Evolutionary conservation across 1,140 invertebrate genomes (phyloP).

Genomic region (Drosophila novamexicana): DNA sequence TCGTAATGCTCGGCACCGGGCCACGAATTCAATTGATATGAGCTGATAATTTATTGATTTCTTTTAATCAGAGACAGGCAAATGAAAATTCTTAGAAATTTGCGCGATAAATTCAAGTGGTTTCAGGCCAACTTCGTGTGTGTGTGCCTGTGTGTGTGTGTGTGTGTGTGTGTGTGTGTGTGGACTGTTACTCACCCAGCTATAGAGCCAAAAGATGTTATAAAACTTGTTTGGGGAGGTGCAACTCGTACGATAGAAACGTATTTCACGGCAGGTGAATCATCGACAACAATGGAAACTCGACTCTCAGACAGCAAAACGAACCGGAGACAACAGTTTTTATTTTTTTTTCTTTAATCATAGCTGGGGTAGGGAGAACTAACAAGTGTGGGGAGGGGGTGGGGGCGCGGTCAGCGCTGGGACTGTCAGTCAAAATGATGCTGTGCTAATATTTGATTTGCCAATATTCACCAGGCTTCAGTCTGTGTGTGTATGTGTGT

Average conservation of each 20-base stretch:
- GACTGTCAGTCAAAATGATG: slow-evolving; percentile 46
- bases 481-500: neutral
- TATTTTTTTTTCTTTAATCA: too few relatives aligned
- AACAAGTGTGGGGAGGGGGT: neutral
- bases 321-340: slow-evolving; percentile 8
- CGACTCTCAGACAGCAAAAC: slow-evolving; percentile 9
- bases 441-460: slow-evolving; percentile 47
- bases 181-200: slow-evolving; percentile 32
- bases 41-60: slow-evolving; percentile 72
- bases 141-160: neutral
- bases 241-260: slow-evolving; percentile 29
- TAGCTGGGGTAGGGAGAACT: neutral
- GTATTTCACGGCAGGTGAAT: slow-evolving; percentile 43
- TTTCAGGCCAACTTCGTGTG: neutral
- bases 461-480: neutral
- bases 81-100: slow-evolving; percentile 65
- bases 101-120: slow-evolving; percentile 58
- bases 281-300: slow-evolving; percentile 33
- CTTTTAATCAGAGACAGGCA: slow-evolving; percentile 57
- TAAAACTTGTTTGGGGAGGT: slow-evolving; percentile 58
- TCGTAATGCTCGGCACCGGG: slow-evolving; percentile 21
- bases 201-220: slow-evolving; percentile 55
- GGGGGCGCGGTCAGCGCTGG: neutral
- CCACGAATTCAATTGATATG: slow-evolving; percentile 63
- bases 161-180: slow-evolving; percentile 43